Conservation (phyloP, 2,888 invertebrate genomes). For the Zeuzera pyrina region DNA sequence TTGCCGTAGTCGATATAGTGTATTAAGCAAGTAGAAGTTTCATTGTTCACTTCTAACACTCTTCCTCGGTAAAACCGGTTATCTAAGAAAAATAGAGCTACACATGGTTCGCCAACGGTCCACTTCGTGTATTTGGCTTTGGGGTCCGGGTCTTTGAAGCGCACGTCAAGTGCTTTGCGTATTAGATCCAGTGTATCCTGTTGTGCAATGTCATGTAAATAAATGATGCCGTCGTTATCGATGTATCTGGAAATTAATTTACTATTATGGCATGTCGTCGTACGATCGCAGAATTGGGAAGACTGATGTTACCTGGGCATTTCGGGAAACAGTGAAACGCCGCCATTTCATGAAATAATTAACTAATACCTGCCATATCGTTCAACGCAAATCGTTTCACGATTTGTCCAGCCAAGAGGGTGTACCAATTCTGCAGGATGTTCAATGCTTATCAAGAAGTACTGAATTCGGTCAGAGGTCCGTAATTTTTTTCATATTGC, state of each 20-base stretch:
- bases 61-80: slow-evolving; percentile 80
- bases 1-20: slow-evolving; percentile 90
- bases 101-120: slow-evolving; percentile 77
- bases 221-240: slow-evolving; percentile 61
- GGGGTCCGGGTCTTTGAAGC: slow-evolving; percentile 53
- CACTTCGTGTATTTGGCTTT: slow-evolving; percentile 67
- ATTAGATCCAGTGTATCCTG: slow-evolving; percentile 61
- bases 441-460: too few species aligned
- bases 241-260: slow-evolving; percentile 47
- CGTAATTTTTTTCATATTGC: too few species aligned
- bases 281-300: too few species aligned
- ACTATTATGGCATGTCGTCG: too few species aligned
- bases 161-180: slow-evolving; percentile 54
- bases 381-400: too few species aligned
- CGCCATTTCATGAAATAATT: too few species aligned
- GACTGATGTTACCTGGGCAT: too few species aligned
- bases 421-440: too few species aligned
- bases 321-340: too few species aligned
- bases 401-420: too few species aligned
- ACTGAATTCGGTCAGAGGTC: too few species aligned
- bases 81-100: slow-evolving; percentile 78
- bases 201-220: slow-evolving; percentile 43
- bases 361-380: too few species aligned
- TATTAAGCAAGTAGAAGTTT: slow-evolving; percentile 60
- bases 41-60: slow-evolving; percentile 57